A percentile compares a stretch with the other conserved stretches of the same genome.
phyloP scores from a whole-genome alignment of 1,140 invertebrate species.

The Aricia agestis region DNA sequence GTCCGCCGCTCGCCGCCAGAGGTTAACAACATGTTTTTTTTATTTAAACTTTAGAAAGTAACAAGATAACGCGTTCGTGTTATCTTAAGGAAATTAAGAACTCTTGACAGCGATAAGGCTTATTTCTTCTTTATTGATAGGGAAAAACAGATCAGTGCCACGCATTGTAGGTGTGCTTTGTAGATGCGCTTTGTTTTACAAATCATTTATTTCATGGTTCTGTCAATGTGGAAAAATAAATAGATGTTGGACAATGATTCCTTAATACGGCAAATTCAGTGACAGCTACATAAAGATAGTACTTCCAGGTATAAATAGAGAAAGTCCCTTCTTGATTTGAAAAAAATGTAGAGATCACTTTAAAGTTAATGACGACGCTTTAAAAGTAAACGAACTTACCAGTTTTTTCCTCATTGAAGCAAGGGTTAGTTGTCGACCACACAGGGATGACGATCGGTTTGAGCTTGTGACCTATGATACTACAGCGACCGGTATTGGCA shows the following conservation, averaged over 20 bases:
- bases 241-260: too few relatives aligned
- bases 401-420: not conserved
- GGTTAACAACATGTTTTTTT: constrained; percentile 69
- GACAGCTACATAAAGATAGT: too few relatives aligned
- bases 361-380: too few relatives aligned
- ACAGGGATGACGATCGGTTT: constrained; percentile 36
- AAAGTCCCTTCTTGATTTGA: too few relatives aligned
- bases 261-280: not conserved
- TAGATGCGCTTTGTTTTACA: too few relatives aligned
- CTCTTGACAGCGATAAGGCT: not conserved
- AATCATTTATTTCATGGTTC: too few relatives aligned
- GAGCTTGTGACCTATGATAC: constrained; percentile 41
- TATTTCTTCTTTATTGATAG: not conserved
- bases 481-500: constrained; percentile 40
- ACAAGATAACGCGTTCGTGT: constrained; percentile 50
- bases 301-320: too few relatives aligned
- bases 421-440: constrained; percentile 21
- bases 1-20: constrained; percentile 66
- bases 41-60: constrained; percentile 73
- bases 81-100: constrained; percentile 22
- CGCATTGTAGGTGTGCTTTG: too few relatives aligned
- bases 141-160: too few relatives aligned
- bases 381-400: too few relatives aligned
- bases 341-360: too few relatives aligned
- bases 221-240: too few relatives aligned